Evolutionary conservation across 2,888 invertebrate genomes (phyloP).

Genomic region (Abrostola tripartita): DNA sequence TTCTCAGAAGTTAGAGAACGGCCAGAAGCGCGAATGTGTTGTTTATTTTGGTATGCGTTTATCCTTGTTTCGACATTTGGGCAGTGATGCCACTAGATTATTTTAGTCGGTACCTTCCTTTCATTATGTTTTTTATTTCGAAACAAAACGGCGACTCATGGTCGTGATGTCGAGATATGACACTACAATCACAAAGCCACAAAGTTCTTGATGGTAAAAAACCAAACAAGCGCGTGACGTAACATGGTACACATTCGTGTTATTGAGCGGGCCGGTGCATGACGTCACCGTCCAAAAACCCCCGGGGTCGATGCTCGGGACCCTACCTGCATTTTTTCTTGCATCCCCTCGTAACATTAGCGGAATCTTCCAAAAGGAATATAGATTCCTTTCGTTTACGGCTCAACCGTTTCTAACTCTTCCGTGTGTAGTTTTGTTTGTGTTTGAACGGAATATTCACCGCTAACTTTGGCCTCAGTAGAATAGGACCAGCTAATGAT

Average conservation of each 20-base stretch:
- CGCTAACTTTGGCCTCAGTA: conserved; percentile 26
- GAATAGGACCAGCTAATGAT: conserved; percentile 13
- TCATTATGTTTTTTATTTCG: conserved; percentile 28
- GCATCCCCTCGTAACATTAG: conserved; percentile 81
- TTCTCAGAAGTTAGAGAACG: conserved; percentile 70
- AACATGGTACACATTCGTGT: conserved; percentile 60
- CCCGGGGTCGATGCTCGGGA: conserved; percentile 84
- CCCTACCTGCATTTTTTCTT: conserved; percentile 87
- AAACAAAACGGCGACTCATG: conserved; percentile 26
- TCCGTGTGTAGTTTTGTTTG: conserved; percentile 41
- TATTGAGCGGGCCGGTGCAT: conserved; percentile 68
- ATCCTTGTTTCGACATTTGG: conserved; percentile 61
- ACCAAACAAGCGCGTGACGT: conserved; percentile 38
- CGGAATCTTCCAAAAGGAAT: conserved; percentile 71
- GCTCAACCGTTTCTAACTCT: conserved; percentile 44
- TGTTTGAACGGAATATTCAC: conserved; percentile 29
- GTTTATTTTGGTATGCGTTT: conserved; percentile 61
- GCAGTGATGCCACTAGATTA: conserved; percentile 34
- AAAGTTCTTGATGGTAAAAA: conserved; percentile 39
- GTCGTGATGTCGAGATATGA: conserved; percentile 33
- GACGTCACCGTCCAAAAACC: conserved; percentile 80
- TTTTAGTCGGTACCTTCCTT: conserved; percentile 30
- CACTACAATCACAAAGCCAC: conserved; percentile 30
- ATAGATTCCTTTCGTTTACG: conserved; percentile 62
- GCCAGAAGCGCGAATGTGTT: conserved; percentile 71